phyloP scores from a whole-genome alignment of 2,888 invertebrate species.

The Phengaris arion region DNA sequence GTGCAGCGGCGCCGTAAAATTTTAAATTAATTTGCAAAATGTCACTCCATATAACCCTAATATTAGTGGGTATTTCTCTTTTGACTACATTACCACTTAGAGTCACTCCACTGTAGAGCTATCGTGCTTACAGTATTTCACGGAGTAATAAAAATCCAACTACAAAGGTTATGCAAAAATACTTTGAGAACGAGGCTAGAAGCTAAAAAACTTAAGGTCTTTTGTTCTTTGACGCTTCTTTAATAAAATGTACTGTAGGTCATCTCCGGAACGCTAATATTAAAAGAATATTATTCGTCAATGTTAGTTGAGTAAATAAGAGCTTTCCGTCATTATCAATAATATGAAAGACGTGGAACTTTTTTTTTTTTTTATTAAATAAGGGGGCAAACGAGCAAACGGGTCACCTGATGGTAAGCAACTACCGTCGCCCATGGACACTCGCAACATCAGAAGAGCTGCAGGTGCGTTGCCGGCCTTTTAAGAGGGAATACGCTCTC shows the following conservation, averaged over 20 bases:
- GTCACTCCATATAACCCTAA: background rate
- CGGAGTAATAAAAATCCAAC: background rate
- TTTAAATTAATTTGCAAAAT: too few species aligned
- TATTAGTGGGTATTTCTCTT: background rate
- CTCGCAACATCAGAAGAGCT: too few species aligned
- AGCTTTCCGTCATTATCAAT: background rate
- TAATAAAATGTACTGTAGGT: slow-evolving; percentile 16
- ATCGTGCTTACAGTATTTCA: background rate
- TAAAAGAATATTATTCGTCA: background rate
- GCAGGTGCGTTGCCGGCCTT: too few species aligned
- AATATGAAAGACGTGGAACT: background rate
- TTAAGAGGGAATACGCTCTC: too few species aligned
- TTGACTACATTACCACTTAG: background rate
- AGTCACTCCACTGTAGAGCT: background rate
- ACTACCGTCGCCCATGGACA: too few species aligned
- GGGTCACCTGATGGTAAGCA: too few species aligned
- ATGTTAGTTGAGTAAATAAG: background rate
- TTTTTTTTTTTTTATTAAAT: too few species aligned
- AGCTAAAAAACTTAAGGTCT: slow-evolving; percentile 17
- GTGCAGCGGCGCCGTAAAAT: too few species aligned
- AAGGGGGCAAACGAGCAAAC: too few species aligned
- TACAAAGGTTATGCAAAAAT: slow-evolving; percentile 5
- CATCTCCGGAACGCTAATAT: background rate
- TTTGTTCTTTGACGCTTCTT: slow-evolving; percentile 21
- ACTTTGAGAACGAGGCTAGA: background rate